Conservation (phyloP, 2,888 invertebrate species). For the Mycalesis mineus region DNA sequence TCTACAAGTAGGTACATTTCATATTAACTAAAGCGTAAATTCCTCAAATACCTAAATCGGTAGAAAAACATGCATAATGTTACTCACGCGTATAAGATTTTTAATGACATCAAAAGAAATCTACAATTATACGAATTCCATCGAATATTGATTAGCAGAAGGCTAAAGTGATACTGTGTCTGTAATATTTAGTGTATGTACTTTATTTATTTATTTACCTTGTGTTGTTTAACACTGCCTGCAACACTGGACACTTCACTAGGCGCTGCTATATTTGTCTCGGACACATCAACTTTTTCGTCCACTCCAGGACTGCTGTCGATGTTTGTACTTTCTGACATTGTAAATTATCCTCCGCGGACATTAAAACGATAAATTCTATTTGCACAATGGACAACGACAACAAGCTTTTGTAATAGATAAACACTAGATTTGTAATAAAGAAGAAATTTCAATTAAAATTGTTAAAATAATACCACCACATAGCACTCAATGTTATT, state of each 20-base stretch:
- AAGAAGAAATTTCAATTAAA: slow-evolving; percentile 8
- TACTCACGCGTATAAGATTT: background rate
- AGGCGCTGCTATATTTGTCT: slow-evolving; percentile 56
- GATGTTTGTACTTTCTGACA: slow-evolving; percentile 69
- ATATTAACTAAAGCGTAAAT: too few relatives aligned
- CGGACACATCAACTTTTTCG: slow-evolving; percentile 46
- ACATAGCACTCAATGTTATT: slow-evolving; percentile 43
- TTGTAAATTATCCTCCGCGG: slow-evolving; percentile 52
- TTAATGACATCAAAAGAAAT: background rate
- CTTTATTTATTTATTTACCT: slow-evolving; percentile 42
- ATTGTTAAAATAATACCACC: slow-evolving; percentile 36
- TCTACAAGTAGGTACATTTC: too few relatives aligned
- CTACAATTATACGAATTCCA: background rate
- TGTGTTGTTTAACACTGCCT: slow-evolving; percentile 58
- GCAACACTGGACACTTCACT: slow-evolving; percentile 56
- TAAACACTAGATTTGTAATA: background rate
- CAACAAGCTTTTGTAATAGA: background rate
- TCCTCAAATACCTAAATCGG: too few relatives aligned
- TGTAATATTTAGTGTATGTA: background rate
- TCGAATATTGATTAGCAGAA: background rate
- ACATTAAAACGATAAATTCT: slow-evolving; percentile 50
- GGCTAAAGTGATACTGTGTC: background rate
- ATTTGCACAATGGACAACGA: background rate
- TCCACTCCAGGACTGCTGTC: slow-evolving; percentile 55
- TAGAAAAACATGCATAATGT: background rate